Percentiles rank a stretch among this genome's conserved stretches.
Conservation (phyloP, 2,888 invertebrate genomes). For the Ephialtes manifestator region DNA sequence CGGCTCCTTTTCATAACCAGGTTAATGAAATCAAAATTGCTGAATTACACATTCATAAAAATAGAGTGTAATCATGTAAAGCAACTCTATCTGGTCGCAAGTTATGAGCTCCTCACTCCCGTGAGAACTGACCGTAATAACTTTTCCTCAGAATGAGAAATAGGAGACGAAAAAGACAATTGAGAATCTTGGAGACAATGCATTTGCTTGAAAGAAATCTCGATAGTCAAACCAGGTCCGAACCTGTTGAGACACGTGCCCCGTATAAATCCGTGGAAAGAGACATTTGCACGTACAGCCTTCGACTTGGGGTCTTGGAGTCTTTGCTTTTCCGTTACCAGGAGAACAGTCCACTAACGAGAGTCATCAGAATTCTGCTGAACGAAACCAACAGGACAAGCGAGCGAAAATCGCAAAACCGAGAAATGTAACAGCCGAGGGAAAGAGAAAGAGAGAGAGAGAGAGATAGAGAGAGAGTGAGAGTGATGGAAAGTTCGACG, state of each 20-base stretch:
- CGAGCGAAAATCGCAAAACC: conserved; percentile 10
- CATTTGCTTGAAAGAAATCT: conserved; percentile 22
- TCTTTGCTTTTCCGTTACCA: conserved; percentile 23
- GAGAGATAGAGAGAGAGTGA: conserved; percentile 26
- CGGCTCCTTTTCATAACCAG: no score
- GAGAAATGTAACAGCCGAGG: background rate
- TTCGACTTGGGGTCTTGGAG: background rate
- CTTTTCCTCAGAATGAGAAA: background rate
- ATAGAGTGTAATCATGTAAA: background rate
- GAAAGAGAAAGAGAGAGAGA: conserved; percentile 17
- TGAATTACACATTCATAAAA: background rate
- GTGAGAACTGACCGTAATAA: background rate
- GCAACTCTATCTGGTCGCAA: background rate
- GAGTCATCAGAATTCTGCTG: background rate
- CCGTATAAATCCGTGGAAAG: conserved; percentile 42
- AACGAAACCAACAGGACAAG: background rate
- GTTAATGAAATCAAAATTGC: background rate
- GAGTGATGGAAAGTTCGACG: conserved; percentile 9
- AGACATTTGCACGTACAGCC: conserved; percentile 44
- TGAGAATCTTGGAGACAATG: conserved; percentile 9
- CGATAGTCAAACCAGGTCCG: conserved; percentile 13
- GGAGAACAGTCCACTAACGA: background rate
- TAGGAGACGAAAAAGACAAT: conserved; percentile 2
- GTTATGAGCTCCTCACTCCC: background rate
- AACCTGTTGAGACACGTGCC: conserved; percentile 49